Conservation (phyloP, 2,113 vertebrate genomes). For the Seriola aureovittata region DNA sequence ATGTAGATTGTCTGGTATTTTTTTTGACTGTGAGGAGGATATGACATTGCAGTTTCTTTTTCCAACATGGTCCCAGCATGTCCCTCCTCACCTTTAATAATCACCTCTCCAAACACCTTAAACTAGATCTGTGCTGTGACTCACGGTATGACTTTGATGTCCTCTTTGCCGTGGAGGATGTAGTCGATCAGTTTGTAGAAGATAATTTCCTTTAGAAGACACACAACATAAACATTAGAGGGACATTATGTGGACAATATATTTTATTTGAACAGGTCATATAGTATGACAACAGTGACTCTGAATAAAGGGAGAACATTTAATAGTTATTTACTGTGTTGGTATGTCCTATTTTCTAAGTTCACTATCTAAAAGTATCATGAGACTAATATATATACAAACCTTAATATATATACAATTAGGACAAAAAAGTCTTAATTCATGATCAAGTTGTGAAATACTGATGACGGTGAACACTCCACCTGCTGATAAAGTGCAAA, state of each 20-base stretch:
- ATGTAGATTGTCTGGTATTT: neutral
- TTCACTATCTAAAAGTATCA: no score
- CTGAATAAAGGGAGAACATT: no score
- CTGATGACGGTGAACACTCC: no score
- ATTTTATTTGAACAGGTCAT: no score
- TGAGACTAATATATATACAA: no score
- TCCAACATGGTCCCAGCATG: neutral
- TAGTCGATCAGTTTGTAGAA: conserved; percentile 89
- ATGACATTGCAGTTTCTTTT: neutral
- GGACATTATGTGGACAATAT: neutral
- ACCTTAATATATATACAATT: no score
- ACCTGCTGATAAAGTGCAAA: no score
- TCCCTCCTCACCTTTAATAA: neutral
- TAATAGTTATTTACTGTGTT: no score
- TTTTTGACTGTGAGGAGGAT: neutral
- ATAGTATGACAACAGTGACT: neutral
- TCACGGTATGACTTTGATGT: conserved; percentile 89
- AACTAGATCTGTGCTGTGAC: conserved; percentile 39
- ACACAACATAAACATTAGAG: conserved; percentile 3
- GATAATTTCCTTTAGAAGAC: conserved; percentile 79
- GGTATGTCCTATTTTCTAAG: no score
- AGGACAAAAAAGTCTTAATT: no score
- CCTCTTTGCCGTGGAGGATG: conserved; percentile 88
- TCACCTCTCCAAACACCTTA: neutral
- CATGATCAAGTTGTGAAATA: no score